Evolutionary conservation across 2,888 invertebrate genomes (phyloP).

Genomic region (Athalia circularis): DNA sequence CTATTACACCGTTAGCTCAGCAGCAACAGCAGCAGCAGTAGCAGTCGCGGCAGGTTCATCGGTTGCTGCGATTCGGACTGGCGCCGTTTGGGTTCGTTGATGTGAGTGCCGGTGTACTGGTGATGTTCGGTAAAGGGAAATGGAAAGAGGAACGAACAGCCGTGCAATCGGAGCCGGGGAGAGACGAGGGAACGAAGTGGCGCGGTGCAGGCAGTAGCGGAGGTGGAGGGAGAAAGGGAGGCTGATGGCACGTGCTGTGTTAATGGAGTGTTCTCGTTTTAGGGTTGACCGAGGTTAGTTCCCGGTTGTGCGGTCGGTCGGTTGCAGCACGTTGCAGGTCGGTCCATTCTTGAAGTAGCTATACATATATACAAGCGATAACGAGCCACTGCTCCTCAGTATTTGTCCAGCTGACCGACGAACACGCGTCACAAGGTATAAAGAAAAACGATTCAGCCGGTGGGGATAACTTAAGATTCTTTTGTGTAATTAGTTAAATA

Average conservation of each 20-base stretch:
- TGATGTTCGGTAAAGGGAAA: slow-evolving; percentile 33
- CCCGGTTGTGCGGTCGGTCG: slow-evolving; percentile 46
- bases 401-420: too few species aligned
- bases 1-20: slow-evolving; percentile 46
- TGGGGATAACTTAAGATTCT: too few species aligned
- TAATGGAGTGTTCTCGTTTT: slow-evolving; percentile 56
- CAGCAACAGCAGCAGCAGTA: too few species aligned
- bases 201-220: slow-evolving; percentile 4
- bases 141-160: slow-evolving; percentile 40
- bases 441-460: too few species aligned
- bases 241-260: slow-evolving; percentile 57
- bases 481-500: too few species aligned
- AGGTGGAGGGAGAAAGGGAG: slow-evolving; percentile 53
- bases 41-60: slow-evolving; percentile 32
- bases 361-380: background rate
- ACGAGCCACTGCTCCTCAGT: background rate
- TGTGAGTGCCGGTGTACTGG: slow-evolving; percentile 15
- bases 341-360: slow-evolving; percentile 19
- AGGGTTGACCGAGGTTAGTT: slow-evolving; percentile 56
- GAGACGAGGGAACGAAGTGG: slow-evolving; percentile 21
- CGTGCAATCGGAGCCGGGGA: slow-evolving; percentile 35
- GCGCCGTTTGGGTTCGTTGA: slow-evolving; percentile 28
- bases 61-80: slow-evolving; percentile 39
- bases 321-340: slow-evolving; percentile 31
- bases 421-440: too few species aligned